Conservation (phyloP, 2,888 invertebrate genomes). For the Tachina grossa region DNA sequence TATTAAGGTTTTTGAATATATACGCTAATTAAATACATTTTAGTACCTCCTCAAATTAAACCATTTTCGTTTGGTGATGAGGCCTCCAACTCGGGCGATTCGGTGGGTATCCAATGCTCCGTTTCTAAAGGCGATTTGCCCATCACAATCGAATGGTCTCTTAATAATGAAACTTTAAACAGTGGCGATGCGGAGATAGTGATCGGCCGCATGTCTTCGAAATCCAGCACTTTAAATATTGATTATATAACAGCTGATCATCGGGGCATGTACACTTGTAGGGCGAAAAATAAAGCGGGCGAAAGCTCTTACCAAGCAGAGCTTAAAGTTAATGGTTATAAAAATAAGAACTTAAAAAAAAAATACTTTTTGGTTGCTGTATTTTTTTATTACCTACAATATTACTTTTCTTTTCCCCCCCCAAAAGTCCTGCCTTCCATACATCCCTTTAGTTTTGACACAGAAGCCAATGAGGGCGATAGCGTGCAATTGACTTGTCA, state of each 20-base stretch:
- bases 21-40: neutral
- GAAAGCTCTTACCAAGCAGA: conserved; percentile 83
- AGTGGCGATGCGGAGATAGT: conserved; percentile 80
- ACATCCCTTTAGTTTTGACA: conserved; percentile 82
- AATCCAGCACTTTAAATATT: conserved; percentile 85
- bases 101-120: conserved; percentile 86
- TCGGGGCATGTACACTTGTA: conserved; percentile 87
- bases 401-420: conserved; percentile 36
- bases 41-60: conserved; percentile 87
- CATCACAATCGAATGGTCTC: conserved; percentile 86
- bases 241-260: conserved; percentile 86
- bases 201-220: conserved; percentile 81
- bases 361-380: conserved; percentile 15
- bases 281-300: conserved; percentile 86
- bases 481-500: conserved; percentile 85
- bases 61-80: conserved; percentile 89
- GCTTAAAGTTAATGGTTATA: conserved; percentile 81
- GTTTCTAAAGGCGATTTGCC: conserved; percentile 87
- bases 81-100: conserved; percentile 89
- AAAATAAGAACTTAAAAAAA: neutral
- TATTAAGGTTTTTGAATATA: too few relatives aligned
- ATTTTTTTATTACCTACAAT: neutral
- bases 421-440: conserved; percentile 87
- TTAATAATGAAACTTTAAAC: conserved; percentile 82
- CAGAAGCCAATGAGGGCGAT: conserved; percentile 87